Conservation (phyloP, 2,888 invertebrate species). For the Digitonthophagus gazella region DNA sequence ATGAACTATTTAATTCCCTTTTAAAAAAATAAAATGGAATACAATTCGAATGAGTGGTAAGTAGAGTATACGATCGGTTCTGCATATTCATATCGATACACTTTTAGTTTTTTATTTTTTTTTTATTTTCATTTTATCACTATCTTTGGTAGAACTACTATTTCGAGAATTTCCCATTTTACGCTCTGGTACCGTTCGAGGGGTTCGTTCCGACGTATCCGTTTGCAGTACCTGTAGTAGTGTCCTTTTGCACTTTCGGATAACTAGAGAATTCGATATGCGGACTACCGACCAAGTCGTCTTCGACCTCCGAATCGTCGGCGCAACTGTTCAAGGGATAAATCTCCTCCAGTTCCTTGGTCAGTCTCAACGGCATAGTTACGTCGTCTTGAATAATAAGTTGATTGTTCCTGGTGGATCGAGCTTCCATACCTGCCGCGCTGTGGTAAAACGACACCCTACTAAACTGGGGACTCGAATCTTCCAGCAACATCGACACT, state of each 20-base stretch:
- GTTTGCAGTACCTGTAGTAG: conserved; percentile 44
- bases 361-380: conserved; percentile 45
- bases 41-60: not conserved
- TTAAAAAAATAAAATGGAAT: conserved; percentile 14
- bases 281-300: conserved; percentile 45
- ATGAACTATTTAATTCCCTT: not conserved
- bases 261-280: conserved; percentile 34
- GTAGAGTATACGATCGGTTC: conserved; percentile 9
- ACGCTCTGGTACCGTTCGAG: conserved; percentile 45
- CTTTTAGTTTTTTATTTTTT: conserved; percentile 2
- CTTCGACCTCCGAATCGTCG: conserved; percentile 40
- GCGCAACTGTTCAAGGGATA: conserved; percentile 39
- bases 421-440: conserved; percentile 56
- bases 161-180: conserved; percentile 35
- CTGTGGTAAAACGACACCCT: conserved; percentile 65
- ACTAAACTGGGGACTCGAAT: conserved; percentile 59
- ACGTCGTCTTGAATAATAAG: conserved; percentile 45
- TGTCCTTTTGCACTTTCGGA: conserved; percentile 39
- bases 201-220: conserved; percentile 47
- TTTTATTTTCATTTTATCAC: conserved; percentile 37
- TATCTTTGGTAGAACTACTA: conserved; percentile 49
- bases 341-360: conserved; percentile 40
- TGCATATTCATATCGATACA: conserved; percentile 6
- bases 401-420: conserved; percentile 42
- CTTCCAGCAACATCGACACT: conserved; percentile 69